These are phyloP conservation scores for Lepidonotus clava DNA, from an alignment of 2,888 invertebrate genomes.

Conservation along the genomic window DNA sequence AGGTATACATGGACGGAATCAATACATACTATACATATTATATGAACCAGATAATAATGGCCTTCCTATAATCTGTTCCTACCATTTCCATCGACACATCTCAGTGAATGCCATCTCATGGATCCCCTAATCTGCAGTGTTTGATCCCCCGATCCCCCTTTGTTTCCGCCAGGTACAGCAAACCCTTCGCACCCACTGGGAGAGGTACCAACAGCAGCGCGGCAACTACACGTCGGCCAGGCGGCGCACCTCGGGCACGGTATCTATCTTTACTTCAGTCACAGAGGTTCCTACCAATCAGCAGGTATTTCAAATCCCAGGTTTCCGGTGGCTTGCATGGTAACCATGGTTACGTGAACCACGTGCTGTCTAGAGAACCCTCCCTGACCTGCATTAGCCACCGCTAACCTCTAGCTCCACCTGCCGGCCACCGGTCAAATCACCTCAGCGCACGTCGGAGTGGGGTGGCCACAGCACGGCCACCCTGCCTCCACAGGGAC, in stretches of 20 bases:
- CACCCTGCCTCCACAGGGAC: too few species aligned
- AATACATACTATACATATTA: too few species aligned
- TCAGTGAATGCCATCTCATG: too few species aligned
- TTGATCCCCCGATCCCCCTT: too few species aligned
- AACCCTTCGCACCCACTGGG: constrained; percentile 49
- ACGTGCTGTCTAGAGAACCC: constrained; percentile 42
- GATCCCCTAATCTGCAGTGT: too few species aligned
- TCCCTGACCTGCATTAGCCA: constrained; percentile 35
- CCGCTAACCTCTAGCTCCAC: constrained; percentile 15
- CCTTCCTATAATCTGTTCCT: too few species aligned
- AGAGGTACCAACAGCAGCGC: constrained; percentile 54
- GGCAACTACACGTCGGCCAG: constrained; percentile 52
- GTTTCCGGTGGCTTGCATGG: constrained; percentile 46
- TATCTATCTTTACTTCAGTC: constrained; percentile 55
- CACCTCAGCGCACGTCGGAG: too few species aligned
- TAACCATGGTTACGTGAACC: constrained; percentile 45
- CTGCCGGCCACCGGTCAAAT: not conserved
- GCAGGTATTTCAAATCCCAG: constrained; percentile 45
- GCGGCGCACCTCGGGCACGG: constrained; percentile 43
- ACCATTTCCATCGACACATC: too few species aligned
- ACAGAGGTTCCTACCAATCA: constrained; percentile 54
- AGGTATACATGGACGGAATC: too few species aligned
- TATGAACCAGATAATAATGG: too few species aligned
- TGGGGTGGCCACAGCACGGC: too few species aligned
- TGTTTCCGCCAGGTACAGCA: constrained; percentile 54